Evolutionary conservation across 2,113 vertebrate genomes (phyloP), one percentile per base, ranked within the genome.

Genomic region (Etheostoma cragini): DNA sequence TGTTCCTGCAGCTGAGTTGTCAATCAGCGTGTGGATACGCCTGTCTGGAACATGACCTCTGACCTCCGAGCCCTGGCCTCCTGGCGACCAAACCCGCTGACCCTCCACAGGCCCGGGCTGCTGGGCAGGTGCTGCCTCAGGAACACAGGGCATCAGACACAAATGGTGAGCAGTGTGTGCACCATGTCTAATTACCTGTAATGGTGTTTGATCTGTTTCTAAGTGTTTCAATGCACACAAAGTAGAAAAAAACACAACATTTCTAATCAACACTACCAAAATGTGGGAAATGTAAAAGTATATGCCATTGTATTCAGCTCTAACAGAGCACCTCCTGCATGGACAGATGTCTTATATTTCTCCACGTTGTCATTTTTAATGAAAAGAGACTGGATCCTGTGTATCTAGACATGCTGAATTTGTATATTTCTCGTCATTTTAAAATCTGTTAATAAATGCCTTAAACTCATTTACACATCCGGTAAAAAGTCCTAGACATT

Each of bases 1-100:
- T 87, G 86, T 61, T 91, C 67, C 45, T 88, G 87, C 92, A 94
- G 92, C 92, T 92, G 91, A 93, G 76, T 90, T 90, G 73, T 90
- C 82, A 92, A 93, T 95, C 81, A 89, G 77, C 15, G 57, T 88
- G 80, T 81, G 82, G 86, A 80, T 73, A 88, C 26, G 87, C 86
- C 77, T 85, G 87, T 87, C 90, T 93, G 86, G 82, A 83, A 73
- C 57, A 11, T 93, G 90, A 93, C 91, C 91, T 91, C 70, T 92
- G 78, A 90, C 90, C 87, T 49, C 60, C 13, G 56, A 76, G 78
- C 58, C 81, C 76, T 82, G 87, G 80, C 87, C 91, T 86, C 87
- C 89, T 78, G 80, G 80, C 49, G 61, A 86, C 73, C 83, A 38
- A 89, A 89, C 90, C 90, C 80, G 58, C 33, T 84, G 87, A 88